A percentile compares a stretch with the other conserved stretches of the same genome.
Evolutionary conservation across 2,113 vertebrate genomes (phyloP).

Genomic region (Bucco capensis): DNA sequence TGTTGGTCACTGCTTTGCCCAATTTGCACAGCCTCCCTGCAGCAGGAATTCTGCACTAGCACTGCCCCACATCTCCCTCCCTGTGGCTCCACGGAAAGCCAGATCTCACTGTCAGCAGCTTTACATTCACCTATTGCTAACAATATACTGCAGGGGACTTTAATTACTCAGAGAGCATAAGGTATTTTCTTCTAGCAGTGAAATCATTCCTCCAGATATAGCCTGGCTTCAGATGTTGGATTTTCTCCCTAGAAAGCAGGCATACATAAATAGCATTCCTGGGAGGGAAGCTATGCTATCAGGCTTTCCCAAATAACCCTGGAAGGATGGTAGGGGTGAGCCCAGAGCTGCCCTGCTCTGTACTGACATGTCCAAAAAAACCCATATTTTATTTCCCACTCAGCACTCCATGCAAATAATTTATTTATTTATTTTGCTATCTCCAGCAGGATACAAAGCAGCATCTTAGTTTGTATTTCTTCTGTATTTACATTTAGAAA

Average conservation of each 20-base stretch:
- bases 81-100: neutral
- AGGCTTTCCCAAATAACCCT: neutral
- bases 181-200: neutral
- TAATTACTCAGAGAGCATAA: neutral
- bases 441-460: neutral
- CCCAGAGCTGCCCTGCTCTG: neutral
- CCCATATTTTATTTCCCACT: neutral
- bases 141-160: neutral
- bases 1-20: neutral
- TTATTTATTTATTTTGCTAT: neutral
- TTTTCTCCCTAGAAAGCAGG: neutral
- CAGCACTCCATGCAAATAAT: rapidly evolving
- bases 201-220: neutral
- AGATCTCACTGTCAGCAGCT: neutral
- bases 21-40: neutral
- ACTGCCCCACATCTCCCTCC: neutral
- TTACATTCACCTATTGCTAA: neutral
- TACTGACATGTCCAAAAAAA: neutral
- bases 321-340: neutral
- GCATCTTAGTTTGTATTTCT: neutral
- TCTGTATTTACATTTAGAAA: neutral
- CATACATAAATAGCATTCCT: neutral
- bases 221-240: neutral
- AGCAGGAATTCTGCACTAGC: neutral
- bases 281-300: neutral